Base-by-base conservation (phyloP, 2,888 invertebrate species). In the Lucinisca nassula region DNA sequence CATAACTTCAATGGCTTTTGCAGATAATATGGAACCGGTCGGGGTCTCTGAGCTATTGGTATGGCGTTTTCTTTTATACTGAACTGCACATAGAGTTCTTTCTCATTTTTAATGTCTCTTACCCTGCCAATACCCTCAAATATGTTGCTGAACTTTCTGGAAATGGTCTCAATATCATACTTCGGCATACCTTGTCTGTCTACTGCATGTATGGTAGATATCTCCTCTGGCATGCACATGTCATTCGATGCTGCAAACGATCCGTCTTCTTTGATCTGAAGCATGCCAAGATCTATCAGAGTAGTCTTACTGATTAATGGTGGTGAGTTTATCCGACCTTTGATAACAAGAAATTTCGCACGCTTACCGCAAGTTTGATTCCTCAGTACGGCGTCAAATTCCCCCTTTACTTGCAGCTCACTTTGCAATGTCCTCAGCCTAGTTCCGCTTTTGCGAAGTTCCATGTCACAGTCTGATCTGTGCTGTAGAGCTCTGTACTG, bases 1-100 rank as follows among this genome's bases (percentile, higher is more conserved):
- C 49, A 80, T 72, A 73, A 17, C 30, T 82, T 77, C 21, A 82
- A 70, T 40, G 82, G 77, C 40, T 73, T 32, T 73, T 74, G 74
- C n/a, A 80, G 37, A n/a, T 80, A 51, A 45, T 75, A 27, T 24
- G 84, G 51, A 14, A 74, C 74, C 8, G 21, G 51, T 49, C 80
- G 49, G 6, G 74, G 74, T 74, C 51, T 51, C 51, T 84, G 75
- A 17, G 45, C 58, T 2, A 84, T 55, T 35, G 80, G 75, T 24
- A 32, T 35, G n/a, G 45, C 73, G 21, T n/a, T 79, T 38, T 30
- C 38, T 37, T 51, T 51, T 49, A 78, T 79, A n/a, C 49, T 37
- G n/a, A 51, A 79, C 37, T 78, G 37, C 6, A 45, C 82, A 40
- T 58, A 61, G 24, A 82, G 21, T 24, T 61, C 76, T 67, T 51